Evolutionary conservation across 2,113 vertebrate species (phyloP).

Genomic region (Ivindomyrus marchei): DNA sequence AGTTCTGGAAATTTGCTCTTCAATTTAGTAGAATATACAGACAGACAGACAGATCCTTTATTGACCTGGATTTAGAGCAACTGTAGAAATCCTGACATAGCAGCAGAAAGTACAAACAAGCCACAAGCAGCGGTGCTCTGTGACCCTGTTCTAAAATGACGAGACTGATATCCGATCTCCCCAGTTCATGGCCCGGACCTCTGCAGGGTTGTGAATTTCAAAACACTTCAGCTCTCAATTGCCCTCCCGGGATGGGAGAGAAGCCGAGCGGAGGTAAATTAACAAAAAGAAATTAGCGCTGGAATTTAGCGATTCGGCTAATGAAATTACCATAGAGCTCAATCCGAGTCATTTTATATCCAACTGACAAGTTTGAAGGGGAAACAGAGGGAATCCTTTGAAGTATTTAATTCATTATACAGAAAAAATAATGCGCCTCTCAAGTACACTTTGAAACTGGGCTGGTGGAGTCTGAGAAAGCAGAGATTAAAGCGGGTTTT

Average conservation of each 20-base stretch:
- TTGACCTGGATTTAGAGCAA: background rate
- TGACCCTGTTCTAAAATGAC: background rate
- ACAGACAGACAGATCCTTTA: background rate
- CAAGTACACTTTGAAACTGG: background rate
- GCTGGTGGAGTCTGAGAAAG: background rate
- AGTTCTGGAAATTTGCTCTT: background rate
- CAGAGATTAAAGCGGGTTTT: background rate
- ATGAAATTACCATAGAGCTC: slow-evolving; percentile 8
- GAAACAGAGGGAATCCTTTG: slow-evolving; percentile 11
- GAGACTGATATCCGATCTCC: background rate
- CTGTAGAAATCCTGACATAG: background rate
- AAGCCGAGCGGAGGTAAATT: background rate
- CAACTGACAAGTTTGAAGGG: slow-evolving; percentile 9
- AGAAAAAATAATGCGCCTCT: background rate
- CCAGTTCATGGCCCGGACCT: background rate
- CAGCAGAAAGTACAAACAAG: background rate
- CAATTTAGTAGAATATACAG: background rate
- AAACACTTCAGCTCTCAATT: background rate
- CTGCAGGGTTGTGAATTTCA: background rate
- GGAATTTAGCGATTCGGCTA: background rate
- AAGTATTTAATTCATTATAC: slow-evolving; percentile 1
- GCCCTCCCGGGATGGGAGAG: background rate
- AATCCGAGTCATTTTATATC: slow-evolving; percentile 5
- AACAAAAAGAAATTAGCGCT: background rate
- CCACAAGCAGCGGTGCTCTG: background rate